Evolutionary conservation across 2,113 vertebrate species (phyloP), one percentile per base, ranked within the genome.

Genomic region (Neodon shergylaensis): DNA sequence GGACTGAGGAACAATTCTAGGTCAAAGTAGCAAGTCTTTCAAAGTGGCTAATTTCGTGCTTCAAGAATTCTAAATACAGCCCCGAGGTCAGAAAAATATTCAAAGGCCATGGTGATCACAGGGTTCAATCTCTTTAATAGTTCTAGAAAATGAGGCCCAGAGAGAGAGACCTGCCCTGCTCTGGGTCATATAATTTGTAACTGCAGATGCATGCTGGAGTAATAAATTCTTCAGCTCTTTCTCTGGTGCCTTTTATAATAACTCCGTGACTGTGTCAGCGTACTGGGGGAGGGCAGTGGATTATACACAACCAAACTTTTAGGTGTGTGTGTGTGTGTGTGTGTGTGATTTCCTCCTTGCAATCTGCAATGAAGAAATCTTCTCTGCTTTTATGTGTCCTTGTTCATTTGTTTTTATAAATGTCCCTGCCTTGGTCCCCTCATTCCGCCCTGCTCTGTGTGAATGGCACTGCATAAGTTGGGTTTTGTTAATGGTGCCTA

Each of bases 41-140:
- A 86, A 94, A 94, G 88, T 78, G 77, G 95, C 92, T 91, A 66
- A 96, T 94, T 81, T 86, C 91, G 95, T 94, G 95, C 95, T 94
- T 89, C 66, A 61, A 89, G 91, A 97, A 94, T 95, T 96, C 95
- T 92, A 83, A 94, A 86, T 28, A 91, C 87, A 94, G 91, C 89
- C 92, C 68, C 0, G 7, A 49, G 94, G 96, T 91, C 94, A 94
- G 94, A 94, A 88, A 91, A 89, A 76, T 79, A 89, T 82, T 82
- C 96, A 88, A 70, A 94, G 89, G 91, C 78, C 68, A 65, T 31
- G 17, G 82, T 49, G 91, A 88, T 92, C 77, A 26, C 28, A 72
- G 90, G 66, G 88, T 54, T 66, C 77, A 3, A 21, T 86, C 76
- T 95, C 94, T 74, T 92, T 78, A 92, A 54, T 74, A 65, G 92